Evolutionary conservation across 2,797 vertebrate species (phyloP).

Genomic region (Sylvia borin): DNA sequence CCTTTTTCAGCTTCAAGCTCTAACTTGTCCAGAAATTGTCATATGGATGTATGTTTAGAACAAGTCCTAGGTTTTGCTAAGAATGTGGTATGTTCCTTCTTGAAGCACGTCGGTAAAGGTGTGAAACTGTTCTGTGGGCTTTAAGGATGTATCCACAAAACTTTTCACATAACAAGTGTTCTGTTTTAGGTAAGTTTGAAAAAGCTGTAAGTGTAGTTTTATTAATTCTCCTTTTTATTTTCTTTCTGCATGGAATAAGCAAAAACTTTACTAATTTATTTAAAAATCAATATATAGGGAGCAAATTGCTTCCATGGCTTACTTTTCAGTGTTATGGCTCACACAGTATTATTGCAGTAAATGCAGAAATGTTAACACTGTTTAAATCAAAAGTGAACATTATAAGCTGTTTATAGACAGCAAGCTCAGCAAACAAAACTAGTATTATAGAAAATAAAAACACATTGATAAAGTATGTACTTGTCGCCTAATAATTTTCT

Average conservation of each 20-base stretch:
- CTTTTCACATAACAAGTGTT: not conserved
- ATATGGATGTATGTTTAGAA: not conserved
- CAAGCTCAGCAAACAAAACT: conserved; percentile 9
- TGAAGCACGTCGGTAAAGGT: not conserved
- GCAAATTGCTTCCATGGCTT: conserved; percentile 63
- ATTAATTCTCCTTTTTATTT: conserved; percentile 25
- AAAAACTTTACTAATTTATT: conserved; percentile 59
- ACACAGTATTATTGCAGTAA: conserved; percentile 51
- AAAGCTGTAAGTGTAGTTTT: not conserved
- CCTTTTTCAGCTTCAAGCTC: not conserved
- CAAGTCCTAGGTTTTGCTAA: not conserved
- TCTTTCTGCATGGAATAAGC: not conserved
- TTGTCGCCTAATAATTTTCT: conserved; percentile 20
- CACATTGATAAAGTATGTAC: conserved; percentile 5
- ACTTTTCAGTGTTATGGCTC: conserved; percentile 1
- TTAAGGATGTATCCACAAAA: not conserved
- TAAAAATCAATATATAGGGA: conserved; percentile 67
- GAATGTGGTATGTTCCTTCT: not conserved
- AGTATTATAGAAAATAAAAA: not conserved
- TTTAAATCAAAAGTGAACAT: conserved; percentile 54
- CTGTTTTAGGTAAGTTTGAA: not conserved
- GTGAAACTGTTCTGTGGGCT: not conserved
- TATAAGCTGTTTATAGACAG: not conserved
- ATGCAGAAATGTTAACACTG: conserved; percentile 42
- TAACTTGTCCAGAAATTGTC: not conserved